phyloP scores from a whole-genome alignment of 2,888 invertebrate species.

The Melikaiella ostensackeni region DNA sequence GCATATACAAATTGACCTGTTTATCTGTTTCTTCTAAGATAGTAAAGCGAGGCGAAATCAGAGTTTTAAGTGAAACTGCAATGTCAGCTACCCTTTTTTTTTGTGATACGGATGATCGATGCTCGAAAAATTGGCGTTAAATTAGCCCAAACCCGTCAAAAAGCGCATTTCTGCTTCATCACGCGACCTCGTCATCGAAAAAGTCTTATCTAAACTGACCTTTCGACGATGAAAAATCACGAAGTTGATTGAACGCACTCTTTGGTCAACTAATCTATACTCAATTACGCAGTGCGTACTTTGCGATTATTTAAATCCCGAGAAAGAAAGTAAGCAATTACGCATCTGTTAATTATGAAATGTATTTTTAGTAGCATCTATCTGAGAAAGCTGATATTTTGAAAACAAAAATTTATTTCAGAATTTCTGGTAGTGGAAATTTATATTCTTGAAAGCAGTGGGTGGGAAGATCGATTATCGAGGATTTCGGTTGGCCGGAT shows the following conservation, averaged over 20 bases:
- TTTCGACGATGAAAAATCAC: conserved; percentile 25
- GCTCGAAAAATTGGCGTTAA: conserved; percentile 12
- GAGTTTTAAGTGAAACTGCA: conserved; percentile 20
- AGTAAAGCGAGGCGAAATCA: conserved; percentile 24
- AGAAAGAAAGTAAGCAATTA: conserved; percentile 16
- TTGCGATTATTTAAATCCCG: conserved; percentile 1
- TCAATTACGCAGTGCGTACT: conserved; percentile 15
- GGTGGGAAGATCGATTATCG: conserved; percentile 40
- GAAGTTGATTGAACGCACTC: conserved; percentile 41
- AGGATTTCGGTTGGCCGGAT: conserved; percentile 50
- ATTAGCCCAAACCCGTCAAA: not conserved
- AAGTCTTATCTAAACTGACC: not conserved
- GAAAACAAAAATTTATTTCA: not conserved
- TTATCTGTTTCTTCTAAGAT: conserved; percentile 30
- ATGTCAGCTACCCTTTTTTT: conserved; percentile 6
- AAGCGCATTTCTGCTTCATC: not conserved
- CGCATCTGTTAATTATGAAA: not conserved
- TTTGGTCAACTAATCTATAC: conserved; percentile 41
- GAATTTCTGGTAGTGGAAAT: not conserved
- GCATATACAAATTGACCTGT: conserved; percentile 38
- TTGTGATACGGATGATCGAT: not conserved
- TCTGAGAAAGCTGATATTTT: too few relatives aligned
- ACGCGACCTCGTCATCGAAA: not conserved
- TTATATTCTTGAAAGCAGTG: conserved; percentile 3
- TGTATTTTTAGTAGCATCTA: too few relatives aligned